Conservation (phyloP, 2,888 invertebrate species). For the Hydropsyche betteni region DNA sequence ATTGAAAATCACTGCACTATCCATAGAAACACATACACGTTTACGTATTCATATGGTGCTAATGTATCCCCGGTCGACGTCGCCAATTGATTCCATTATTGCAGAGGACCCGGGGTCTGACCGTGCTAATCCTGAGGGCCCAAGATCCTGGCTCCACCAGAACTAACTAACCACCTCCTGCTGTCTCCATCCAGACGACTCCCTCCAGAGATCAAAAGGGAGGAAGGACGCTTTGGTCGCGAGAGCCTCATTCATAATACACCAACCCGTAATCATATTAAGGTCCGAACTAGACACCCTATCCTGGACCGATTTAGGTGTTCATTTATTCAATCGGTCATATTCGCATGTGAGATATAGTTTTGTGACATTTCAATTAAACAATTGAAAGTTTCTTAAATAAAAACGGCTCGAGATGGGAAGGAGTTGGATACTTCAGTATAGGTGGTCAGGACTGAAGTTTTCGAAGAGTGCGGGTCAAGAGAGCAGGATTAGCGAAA, state of each 20-base stretch:
- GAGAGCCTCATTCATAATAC: slow-evolving; percentile 38
- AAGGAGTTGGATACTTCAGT: slow-evolving; percentile 12
- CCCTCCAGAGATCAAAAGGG: slow-evolving; percentile 35
- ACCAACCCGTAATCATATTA: slow-evolving; percentile 34
- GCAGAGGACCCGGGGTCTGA: slow-evolving; percentile 25
- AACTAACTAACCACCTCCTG: slow-evolving; percentile 33
- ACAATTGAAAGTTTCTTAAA: no score
- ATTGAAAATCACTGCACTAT: no score
- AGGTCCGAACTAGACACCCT: slow-evolving; percentile 7
- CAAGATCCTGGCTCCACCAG: slow-evolving; percentile 26
- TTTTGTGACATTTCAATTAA: no score
- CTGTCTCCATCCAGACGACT: neutral
- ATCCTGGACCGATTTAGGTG: no score
- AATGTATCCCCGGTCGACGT: slow-evolving; percentile 31
- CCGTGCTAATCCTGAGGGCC: slow-evolving; percentile 29
- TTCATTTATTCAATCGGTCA: no score
- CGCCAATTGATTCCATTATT: slow-evolving; percentile 46
- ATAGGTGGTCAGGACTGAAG: neutral
- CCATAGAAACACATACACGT: neutral
- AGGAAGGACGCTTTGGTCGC: slow-evolving; percentile 22
- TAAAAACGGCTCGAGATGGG: neutral
- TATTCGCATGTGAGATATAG: no score
- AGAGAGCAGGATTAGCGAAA: slow-evolving; percentile 8
- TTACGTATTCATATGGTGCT: slow-evolving; percentile 31
- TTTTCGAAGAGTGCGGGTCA: slow-evolving; percentile 22